Conservation (phyloP, 2,888 invertebrate species). For the Lutraria lutraria region DNA sequence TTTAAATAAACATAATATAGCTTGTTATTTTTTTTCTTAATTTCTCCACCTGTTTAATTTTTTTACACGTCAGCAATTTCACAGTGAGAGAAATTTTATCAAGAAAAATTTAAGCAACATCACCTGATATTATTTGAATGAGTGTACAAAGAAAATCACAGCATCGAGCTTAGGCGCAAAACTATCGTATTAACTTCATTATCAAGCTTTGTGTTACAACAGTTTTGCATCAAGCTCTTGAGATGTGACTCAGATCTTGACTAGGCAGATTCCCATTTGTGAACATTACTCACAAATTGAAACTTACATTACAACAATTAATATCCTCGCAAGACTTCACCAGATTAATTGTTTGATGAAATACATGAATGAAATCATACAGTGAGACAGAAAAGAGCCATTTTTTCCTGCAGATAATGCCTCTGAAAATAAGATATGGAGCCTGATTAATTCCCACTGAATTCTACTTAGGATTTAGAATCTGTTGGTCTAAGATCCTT, state of each 20-base stretch:
- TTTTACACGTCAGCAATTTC: constrained; percentile 12
- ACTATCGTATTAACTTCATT: too few relatives aligned
- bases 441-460: too few relatives aligned
- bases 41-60: constrained; percentile 15
- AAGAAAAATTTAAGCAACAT: not conserved
- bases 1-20: not conserved
- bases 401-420: too few relatives aligned
- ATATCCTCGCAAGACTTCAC: not conserved
- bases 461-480: too few relatives aligned
- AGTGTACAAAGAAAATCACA: not conserved
- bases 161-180: too few relatives aligned
- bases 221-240: not conserved
- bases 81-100: not conserved
- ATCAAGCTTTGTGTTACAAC: not conserved
- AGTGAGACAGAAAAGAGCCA: not conserved
- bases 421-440: too few relatives aligned
- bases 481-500: too few relatives aligned
- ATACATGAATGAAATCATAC: not conserved
- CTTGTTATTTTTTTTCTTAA: constrained; percentile 15
- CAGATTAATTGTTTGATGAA: not conserved
- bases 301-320: not conserved
- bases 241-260: not conserved
- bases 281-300: constrained; percentile 8
- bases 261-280: constrained; percentile 12
- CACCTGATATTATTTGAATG: constrained; percentile 16